A percentile compares a stretch with the other conserved stretches of the same genome.
Conservation (phyloP, 37 sponge, comb jelly and placozoan genomes). For the Corticium candelabrum region DNA sequence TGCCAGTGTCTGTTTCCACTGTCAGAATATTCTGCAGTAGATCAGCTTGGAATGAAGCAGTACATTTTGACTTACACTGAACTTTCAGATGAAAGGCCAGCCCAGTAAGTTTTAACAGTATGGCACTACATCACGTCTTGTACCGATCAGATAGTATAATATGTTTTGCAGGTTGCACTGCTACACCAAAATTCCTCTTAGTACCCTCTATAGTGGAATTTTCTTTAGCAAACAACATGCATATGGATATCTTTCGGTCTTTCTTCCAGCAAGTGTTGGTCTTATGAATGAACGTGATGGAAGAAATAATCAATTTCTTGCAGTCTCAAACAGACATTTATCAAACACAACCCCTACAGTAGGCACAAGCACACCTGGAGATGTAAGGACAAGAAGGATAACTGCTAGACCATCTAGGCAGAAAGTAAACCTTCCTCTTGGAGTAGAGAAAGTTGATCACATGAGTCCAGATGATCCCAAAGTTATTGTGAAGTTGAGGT, state of each 20-base stretch:
- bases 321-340: not conserved
- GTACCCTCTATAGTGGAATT: not conserved
- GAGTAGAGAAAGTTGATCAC: not conserved
- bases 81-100: not conserved
- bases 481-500: too few relatives aligned
- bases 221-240: not conserved
- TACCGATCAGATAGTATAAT: too few relatives aligned
- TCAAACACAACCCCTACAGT: too few relatives aligned
- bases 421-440: not conserved
- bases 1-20: not conserved
- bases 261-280: not conserved
- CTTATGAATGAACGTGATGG: not conserved
- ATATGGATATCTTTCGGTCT: not conserved
- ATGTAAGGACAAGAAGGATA: not conserved
- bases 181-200: not conserved
- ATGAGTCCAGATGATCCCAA: not conserved
- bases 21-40: not conserved
- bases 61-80: not conserved
- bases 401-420: not conserved
- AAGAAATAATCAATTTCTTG: not conserved
- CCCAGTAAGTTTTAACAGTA: too few relatives aligned
- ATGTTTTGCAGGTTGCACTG: not conserved
- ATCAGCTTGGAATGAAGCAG: not conserved
- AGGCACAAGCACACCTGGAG: not conserved
- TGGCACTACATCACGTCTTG: too few relatives aligned